Conservation (phyloP, 2,113 vertebrate genomes). For the Nasalis larvatus region DNA sequence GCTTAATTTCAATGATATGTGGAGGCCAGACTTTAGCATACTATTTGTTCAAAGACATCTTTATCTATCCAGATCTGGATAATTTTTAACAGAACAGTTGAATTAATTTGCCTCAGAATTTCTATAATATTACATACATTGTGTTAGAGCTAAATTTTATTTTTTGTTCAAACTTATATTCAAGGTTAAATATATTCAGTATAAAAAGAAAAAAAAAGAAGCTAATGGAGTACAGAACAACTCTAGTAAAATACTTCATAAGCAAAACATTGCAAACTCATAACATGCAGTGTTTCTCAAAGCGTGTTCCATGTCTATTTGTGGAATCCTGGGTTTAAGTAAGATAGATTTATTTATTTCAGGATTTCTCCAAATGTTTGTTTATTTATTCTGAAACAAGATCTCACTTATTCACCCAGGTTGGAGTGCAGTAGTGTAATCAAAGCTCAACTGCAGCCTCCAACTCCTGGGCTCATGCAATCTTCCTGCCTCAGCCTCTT, state of each 20-base stretch:
- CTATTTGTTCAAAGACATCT: slow-evolving; percentile 92
- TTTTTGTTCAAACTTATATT: not conserved
- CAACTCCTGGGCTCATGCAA: not conserved
- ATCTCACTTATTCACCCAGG: not conserved
- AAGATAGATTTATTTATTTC: not conserved
- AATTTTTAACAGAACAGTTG: slow-evolving; percentile 86
- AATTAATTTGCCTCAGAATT: slow-evolving; percentile 53
- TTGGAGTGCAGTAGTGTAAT: not conserved
- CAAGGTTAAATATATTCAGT: slow-evolving; percentile 18
- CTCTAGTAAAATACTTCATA: slow-evolving; percentile 9
- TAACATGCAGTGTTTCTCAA: not conserved
- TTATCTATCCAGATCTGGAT: slow-evolving; percentile 91
- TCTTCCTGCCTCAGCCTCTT: not conserved
- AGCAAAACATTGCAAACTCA: not conserved
- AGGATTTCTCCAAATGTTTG: not conserved
- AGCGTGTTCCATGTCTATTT: not conserved
- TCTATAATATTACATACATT: slow-evolving; percentile 17
- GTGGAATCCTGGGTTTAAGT: not conserved
- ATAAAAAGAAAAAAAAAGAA: not conserved
- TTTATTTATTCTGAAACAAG: not conserved
- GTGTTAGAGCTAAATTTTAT: slow-evolving; percentile 28
- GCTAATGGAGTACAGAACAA: not conserved
- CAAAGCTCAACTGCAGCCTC: not conserved
- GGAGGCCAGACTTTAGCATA: slow-evolving; percentile 91
- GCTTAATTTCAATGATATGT: slow-evolving; percentile 92